Percentiles rank a stretch among this genome's conserved stretches.
phyloP scores from a whole-genome alignment of 1,140 invertebrate species.

The Homarus americanus region DNA sequence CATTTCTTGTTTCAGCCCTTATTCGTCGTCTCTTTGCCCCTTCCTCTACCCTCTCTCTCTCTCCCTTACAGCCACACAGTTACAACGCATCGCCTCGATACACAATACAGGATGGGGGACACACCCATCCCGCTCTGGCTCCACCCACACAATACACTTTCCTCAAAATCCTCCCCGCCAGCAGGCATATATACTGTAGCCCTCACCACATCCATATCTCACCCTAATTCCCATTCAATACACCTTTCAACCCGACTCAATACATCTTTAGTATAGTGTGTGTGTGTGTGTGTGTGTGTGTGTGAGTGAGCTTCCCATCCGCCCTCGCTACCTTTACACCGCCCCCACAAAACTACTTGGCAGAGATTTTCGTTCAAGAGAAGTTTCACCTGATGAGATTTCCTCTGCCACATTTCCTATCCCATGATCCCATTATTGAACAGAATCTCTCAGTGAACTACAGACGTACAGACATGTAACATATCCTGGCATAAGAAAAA shows the following conservation, averaged over 20 bases:
- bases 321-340: not conserved
- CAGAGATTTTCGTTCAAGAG: not conserved
- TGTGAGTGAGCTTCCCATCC: not conserved
- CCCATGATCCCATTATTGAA: not conserved
- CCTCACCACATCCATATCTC: not conserved
- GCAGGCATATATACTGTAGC: no score
- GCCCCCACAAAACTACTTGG: not conserved
- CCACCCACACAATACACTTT: no score
- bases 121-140: no score
- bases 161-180: no score
- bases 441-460: not conserved
- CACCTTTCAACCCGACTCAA: not conserved
- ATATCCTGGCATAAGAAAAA: no score
- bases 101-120: no score
- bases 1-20: no score
- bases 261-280: not conserved
- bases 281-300: not conserved
- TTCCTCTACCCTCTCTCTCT: not conserved
- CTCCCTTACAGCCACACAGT: not conserved
- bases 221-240: not conserved
- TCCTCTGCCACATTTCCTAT: no score
- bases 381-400: no score
- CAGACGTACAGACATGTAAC: no score
- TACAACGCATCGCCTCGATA: no score
- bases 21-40: no score